These are phyloP conservation scores for Eublepharis macularius DNA, from an alignment of 2,113 vertebrate genomes.

Conservation along the genomic window DNA sequence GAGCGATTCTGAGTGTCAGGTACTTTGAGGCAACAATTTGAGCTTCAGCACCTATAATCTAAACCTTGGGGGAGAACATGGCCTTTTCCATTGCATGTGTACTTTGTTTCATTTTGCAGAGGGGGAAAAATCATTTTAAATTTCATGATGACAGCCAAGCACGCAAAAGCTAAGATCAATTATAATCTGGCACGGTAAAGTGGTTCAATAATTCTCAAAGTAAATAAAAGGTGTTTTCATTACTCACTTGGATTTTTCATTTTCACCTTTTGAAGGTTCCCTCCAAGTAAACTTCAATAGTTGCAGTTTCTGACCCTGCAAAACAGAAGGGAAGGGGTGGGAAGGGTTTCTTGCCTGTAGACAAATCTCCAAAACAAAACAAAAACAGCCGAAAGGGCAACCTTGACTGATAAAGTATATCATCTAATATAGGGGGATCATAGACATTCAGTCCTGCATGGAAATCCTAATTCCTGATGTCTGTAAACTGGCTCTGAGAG, in stretches of 20 bases:
- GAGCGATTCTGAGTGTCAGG: too few species aligned
- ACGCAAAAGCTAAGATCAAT: background rate
- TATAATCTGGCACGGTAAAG: background rate
- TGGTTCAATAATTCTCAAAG: background rate
- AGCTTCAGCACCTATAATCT: background rate
- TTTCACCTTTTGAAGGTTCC: background rate
- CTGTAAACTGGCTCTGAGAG: too few species aligned
- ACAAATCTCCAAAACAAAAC: background rate
- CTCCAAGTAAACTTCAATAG: background rate
- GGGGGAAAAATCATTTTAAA: background rate
- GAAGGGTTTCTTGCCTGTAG: background rate
- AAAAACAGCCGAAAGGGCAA: too few species aligned
- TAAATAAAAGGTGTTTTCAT: background rate
- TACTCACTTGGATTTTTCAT: conserved; percentile 18
- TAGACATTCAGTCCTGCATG: too few species aligned
- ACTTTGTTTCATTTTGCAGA: background rate
- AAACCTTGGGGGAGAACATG: background rate
- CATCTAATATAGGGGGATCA: too few species aligned
- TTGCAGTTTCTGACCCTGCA: background rate
- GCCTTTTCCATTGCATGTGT: background rate
- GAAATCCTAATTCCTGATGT: too few species aligned
- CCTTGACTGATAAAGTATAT: too few species aligned
- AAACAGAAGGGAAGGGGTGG: background rate
- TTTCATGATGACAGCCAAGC: background rate
- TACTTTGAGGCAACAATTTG: background rate